Base-by-base conservation (phyloP, 2,888 invertebrate species). In the Polymixis lichenea region DNA sequence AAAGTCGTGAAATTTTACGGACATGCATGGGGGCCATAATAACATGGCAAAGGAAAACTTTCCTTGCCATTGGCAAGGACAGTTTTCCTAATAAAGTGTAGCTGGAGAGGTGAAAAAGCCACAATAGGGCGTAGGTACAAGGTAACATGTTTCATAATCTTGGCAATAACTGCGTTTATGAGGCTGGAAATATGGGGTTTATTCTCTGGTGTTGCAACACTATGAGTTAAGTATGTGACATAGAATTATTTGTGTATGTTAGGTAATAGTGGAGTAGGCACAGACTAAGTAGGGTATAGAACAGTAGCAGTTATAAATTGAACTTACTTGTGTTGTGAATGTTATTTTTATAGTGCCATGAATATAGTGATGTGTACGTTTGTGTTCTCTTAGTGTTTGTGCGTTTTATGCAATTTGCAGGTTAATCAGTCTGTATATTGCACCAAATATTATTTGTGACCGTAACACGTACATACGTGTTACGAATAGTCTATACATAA, bases 61-160 rank as follows among this genome's bases (percentile, higher is more conserved):
- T n/a, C n/a, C n/a, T 32, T 32, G 32, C 32, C 32, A 46, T 56
- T 25, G n/a, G 25, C 4, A 64, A 75, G 60, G 56, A 32, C 53
- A 69, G 53, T 55, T 64, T 80, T 64, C 49, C 53, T 66, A 61
- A 72, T 77, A 71, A 82, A 75, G 17, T 49, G 56, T 38, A 15
- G 69, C 60, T 61, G 65, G 68, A 61, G 7, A 73, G 58, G 65
- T 74, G 56, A 72, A 28, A 43, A 51, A 25, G 60, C 68, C 56
- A 58, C 51, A 72, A 72, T 38, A n/a, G 22, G 43, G 43, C 13
- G 43, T 46, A 46, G 11, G 5, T 38, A 38, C 38, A 38, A 13
- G 22, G 64, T 82, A 53, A 74, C 51, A 55, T 64, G 49, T 64
- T 73, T 71, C 71, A 56, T 80, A 80, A 71, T 81, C 46, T 55